Base-by-base conservation (phyloP, 2,113 vertebrate genomes). In the Bufo gargarizans region DNA sequence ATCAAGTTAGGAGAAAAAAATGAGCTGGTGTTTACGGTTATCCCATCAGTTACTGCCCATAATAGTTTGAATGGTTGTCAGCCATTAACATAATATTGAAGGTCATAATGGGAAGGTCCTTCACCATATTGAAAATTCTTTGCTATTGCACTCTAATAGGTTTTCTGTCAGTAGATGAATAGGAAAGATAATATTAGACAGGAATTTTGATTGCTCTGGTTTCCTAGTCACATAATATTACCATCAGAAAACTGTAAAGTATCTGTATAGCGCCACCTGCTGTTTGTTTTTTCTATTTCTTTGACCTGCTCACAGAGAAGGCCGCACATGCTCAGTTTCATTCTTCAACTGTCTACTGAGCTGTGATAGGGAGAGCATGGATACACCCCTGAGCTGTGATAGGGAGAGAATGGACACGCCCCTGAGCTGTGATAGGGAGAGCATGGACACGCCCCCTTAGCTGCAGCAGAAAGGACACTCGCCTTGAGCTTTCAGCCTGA, bases 1-100 rank as follows among this genome's bases (percentile, higher is more conserved):
- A 89, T 45, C 87, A 86, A 92, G 85, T 5, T 0, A 11, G 20
- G 82, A 67, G 67, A 77, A 55, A 89, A 86, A 86, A 0, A 10
- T 61, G 61, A 77, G 56, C 67, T 22, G 22, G 1, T 67, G 14
- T 84, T 78, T 84, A 16, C 12, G 6, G 22, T 84, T 89, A 84
- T 84, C 87, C 61, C 72, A 4, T 84, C 19, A 16, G 19, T 61
- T 58, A 6, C 77, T 63, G 79, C 72, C 11, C 43, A 0, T 55
- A 89, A 61, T 0, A 0, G n/a, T 33, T 13, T 43, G 6, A 45
- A 45, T 22, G 78, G 56, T 2, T 17, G 13, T 3, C 33, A 43
- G 20, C 49, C 4, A 14, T 33, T 33, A 33, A 33, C 3, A 67
- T 1, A 11, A 77, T 77, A 50, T 79, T 58, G 14, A 59, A n/a